phyloP scores from a whole-genome alignment of 1,140 invertebrate genomes.

The Protaetia brevitarsis region DNA sequence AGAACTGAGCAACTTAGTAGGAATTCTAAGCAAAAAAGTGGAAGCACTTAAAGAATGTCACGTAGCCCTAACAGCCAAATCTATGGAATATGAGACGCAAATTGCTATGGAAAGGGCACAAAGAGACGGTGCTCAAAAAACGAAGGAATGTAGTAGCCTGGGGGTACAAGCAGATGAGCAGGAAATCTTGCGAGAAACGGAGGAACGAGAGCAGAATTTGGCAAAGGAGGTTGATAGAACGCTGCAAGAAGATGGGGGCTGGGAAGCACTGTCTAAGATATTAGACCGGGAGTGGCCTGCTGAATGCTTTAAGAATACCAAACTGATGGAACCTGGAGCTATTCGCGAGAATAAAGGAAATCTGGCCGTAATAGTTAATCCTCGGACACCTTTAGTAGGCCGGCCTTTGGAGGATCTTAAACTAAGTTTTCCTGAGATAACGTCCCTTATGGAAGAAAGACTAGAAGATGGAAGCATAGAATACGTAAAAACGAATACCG shows the following conservation, averaged over 20 bases:
- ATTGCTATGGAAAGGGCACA: neutral
- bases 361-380: neutral
- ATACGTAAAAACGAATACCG: neutral
- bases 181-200: neutral
- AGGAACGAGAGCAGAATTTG: neutral
- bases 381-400: neutral
- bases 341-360: neutral
- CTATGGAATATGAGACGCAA: neutral
- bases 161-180: neutral
- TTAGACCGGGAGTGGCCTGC: neutral
- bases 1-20: neutral
- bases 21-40: neutral
- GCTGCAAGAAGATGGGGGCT: neutral
- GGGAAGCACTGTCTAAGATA: neutral
- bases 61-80: neutral
- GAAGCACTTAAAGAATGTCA: neutral
- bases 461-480: neutral
- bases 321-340: neutral
- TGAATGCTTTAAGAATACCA: neutral
- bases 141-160: neutral
- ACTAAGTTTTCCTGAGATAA: neutral
- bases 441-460: neutral
- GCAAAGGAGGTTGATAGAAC: neutral
- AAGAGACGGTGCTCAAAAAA: neutral
- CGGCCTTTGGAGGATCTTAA: neutral